Evolutionary conservation across 2,113 vertebrate species (phyloP).

Genomic region (Psilopogon haemacephalus): DNA sequence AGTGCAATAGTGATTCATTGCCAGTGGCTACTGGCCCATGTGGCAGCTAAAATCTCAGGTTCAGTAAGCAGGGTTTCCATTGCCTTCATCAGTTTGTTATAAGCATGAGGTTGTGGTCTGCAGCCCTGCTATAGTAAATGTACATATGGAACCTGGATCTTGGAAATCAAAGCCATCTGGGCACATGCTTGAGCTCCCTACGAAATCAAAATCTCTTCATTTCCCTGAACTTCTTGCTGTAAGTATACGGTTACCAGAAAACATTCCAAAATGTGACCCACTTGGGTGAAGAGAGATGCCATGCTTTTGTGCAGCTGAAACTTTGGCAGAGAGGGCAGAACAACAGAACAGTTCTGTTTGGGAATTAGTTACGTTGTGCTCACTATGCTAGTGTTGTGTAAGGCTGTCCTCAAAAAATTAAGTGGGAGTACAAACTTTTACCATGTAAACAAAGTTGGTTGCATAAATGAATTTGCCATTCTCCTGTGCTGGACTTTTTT

Average conservation of each 20-base stretch:
- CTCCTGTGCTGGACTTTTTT: not conserved
- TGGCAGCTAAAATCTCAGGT: not conserved
- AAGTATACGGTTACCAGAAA: slow-evolving; percentile 14
- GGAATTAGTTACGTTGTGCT: slow-evolving; percentile 1
- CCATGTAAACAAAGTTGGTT: not conserved
- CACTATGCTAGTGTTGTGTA: slow-evolving; percentile 15
- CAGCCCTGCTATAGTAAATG: not conserved
- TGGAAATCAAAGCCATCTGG: not conserved
- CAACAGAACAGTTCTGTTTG: not conserved
- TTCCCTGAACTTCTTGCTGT: slow-evolving; percentile 29
- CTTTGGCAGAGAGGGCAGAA: not conserved
- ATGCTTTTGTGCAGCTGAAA: slow-evolving; percentile 22
- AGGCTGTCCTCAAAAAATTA: slow-evolving; percentile 31
- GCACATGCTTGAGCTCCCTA: not conserved
- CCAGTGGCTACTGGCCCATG: not conserved
- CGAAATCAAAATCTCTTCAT: not conserved
- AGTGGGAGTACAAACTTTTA: slow-evolving; percentile 12
- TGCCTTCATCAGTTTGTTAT: not conserved
- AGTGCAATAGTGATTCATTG: not conserved
- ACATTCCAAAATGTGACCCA: slow-evolving; percentile 42
- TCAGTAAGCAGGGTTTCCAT: not conserved
- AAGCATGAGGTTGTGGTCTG: not conserved
- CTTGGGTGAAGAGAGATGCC: slow-evolving; percentile 9
- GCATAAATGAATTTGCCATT: slow-evolving; percentile 4
- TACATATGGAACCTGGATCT: fast-evolving